Evolutionary conservation across 2,888 invertebrate genomes (phyloP), one percentile per base, ranked within the genome.

Genomic region (Synanthedon myopaeformis): DNA sequence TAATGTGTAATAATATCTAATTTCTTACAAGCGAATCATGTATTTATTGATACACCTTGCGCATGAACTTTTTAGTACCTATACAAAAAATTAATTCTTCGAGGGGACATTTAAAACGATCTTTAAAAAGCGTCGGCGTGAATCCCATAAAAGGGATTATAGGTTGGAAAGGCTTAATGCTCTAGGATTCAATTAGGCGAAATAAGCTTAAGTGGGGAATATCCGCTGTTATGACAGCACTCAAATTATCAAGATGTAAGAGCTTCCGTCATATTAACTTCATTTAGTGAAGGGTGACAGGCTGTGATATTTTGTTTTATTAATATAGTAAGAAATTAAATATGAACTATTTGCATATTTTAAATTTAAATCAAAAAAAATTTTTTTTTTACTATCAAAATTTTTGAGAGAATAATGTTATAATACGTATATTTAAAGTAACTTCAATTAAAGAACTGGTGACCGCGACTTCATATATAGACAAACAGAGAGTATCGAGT

Each of bases 151-250:
- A 84, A 70, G 73, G 81, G 86, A 86, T 87, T 87, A 86, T 79
- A 79, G 76, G 76, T 76, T 77, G 63, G 71, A 71, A 68, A 68
- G 72, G 70, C 74, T 79, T 85, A 84, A 84, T 84, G 70, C 77
- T 71, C 82, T 83, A 85, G 82, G 81, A 86, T 85, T 87, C 87
- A 87, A 87, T 87, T 87, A 86, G 76, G 75, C 64, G 85, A 78
- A 86, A 87, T 86, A 83, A 87, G 84, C 85, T 87, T 85, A 85
- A 86, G 82, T 85, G 77, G 76, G 60, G 64, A 72, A 76, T 82
- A 83, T 86, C 85, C 82, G 79, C 79, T 86, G 80, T 86, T 87
- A 67, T 86, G 87, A 87, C 87, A 84, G 82, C 80, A 71, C 69
- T 78, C 79, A 76, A 82, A 84, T 86, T 82, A 82, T 75, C 72